Percentiles rank a stretch among this genome's conserved stretches.
Conservation (phyloP, 2,797 vertebrate genomes). For the Coreius guichenoti region DNA sequence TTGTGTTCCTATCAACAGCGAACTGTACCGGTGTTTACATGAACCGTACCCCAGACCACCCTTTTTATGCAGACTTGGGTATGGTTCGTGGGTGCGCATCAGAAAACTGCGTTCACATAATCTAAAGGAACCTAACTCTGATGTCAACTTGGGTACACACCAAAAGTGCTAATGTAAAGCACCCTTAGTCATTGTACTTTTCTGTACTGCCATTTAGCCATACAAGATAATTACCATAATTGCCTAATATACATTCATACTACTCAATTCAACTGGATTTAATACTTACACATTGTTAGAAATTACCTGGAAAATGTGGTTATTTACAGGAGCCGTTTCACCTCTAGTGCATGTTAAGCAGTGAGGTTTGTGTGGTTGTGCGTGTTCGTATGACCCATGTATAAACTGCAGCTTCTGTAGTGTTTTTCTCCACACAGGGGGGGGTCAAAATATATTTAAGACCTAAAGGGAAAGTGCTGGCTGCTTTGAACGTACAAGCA, state of each 20-base stretch:
- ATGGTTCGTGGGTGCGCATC: rapidly evolving
- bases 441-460: background rate
- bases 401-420: background rate
- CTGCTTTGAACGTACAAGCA: background rate
- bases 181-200: background rate
- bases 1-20: too few species aligned
- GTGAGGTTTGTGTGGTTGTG: background rate
- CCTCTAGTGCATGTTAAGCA: background rate
- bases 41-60: too few species aligned
- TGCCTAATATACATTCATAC: background rate
- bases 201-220: background rate
- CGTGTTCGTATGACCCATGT: background rate
- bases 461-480: slow-evolving; percentile 11
- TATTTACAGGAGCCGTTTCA: too few species aligned
- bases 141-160: too few species aligned
- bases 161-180: background rate
- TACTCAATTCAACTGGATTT: background rate
- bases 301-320: too few species aligned
- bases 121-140: background rate
- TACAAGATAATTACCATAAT: background rate
- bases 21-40: too few species aligned
- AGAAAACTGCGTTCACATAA: background rate
- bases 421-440: background rate
- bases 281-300: too few species aligned
- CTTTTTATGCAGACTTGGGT: too few species aligned